Conservation (phyloP, 64 coral and sea anemone species). For the Catalaphyllia jardinei region DNA sequence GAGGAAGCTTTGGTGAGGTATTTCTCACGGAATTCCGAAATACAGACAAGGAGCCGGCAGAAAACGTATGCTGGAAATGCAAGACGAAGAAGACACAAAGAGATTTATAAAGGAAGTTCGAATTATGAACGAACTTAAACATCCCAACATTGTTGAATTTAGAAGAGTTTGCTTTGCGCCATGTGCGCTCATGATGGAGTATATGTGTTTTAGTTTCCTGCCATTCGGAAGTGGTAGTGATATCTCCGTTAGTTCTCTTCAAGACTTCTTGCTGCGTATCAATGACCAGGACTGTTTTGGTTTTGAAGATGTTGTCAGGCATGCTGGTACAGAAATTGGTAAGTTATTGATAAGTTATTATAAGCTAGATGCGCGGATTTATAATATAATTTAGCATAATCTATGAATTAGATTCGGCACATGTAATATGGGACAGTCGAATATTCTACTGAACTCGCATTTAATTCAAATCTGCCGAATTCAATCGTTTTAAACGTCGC, state of each 20-base stretch:
- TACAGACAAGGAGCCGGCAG: too few relatives aligned
- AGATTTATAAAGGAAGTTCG: constrained; percentile 51
- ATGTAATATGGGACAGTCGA: too few relatives aligned
- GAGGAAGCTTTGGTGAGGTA: too few relatives aligned
- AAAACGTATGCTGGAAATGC: too few relatives aligned
- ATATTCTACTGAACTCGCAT: too few relatives aligned
- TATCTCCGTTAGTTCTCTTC: constrained; percentile 41
- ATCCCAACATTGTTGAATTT: constrained; percentile 61
- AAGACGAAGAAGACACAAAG: too few relatives aligned
- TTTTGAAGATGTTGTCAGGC: constrained; percentile 53
- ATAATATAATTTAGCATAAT: too few relatives aligned
- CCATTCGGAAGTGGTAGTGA: constrained; percentile 42
- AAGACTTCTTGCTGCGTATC: constrained; percentile 16
- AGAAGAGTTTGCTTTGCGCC: constrained; percentile 41
- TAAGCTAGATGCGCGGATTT: too few relatives aligned
- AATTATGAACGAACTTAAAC: constrained; percentile 41
- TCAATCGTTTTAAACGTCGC: too few relatives aligned
- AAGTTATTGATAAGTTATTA: constrained; percentile 28
- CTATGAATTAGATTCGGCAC: too few relatives aligned
- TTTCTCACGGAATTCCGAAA: too few relatives aligned
- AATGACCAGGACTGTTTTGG: constrained; percentile 44
- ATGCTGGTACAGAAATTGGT: constrained; percentile 56
- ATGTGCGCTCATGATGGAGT: constrained; percentile 58
- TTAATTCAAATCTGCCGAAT: too few relatives aligned
- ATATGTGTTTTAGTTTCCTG: constrained; percentile 39